A percentile compares a stretch with the other conserved stretches of the same genome.
phyloP scores from a whole-genome alignment of 2,888 invertebrate genomes.

The Andrena bicolor region DNA sequence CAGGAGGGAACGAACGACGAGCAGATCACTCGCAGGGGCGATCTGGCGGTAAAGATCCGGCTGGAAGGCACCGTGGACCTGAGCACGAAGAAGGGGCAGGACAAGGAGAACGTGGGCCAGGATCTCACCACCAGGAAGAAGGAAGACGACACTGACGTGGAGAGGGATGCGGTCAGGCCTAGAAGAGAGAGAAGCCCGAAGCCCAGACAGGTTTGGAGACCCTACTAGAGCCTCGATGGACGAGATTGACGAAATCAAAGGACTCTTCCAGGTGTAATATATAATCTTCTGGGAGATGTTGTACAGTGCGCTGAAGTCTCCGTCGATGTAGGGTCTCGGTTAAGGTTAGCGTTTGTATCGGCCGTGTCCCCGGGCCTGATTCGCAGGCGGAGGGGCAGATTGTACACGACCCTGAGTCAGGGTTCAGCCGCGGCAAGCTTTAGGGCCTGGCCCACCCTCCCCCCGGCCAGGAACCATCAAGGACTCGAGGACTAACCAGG shows the following conservation, averaged over 20 bases:
- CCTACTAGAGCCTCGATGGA: constrained; percentile 73
- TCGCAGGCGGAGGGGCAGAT: not conserved
- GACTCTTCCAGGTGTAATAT: not conserved
- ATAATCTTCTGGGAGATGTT: not conserved
- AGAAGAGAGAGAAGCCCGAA: constrained; percentile 82
- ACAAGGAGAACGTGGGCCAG: constrained; percentile 83
- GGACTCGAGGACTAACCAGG: constrained; percentile 85
- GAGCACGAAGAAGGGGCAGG: constrained; percentile 80
- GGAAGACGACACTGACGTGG: constrained; percentile 78
- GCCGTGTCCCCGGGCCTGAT: not conserved
- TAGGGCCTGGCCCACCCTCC: constrained; percentile 18
- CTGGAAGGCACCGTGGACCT: constrained; percentile 83
- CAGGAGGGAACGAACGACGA: constrained; percentile 72
- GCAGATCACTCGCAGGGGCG: constrained; percentile 68
- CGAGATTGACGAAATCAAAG: not conserved
- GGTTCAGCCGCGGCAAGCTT: constrained; percentile 5
- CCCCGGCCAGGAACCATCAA: constrained; percentile 61
- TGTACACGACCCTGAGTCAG: constrained; percentile 20
- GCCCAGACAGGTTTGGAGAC: constrained; percentile 84
- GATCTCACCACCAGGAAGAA: constrained; percentile 81
- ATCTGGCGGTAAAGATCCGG: constrained; percentile 80
- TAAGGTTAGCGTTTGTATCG: constrained; percentile 6
- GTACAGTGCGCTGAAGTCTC: constrained; percentile 25
- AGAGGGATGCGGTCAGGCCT: constrained; percentile 77
- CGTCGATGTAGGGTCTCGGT: constrained; percentile 7